Conservation (phyloP, 2,113 vertebrate species). For the Xiphophorus maculatus region DNA sequence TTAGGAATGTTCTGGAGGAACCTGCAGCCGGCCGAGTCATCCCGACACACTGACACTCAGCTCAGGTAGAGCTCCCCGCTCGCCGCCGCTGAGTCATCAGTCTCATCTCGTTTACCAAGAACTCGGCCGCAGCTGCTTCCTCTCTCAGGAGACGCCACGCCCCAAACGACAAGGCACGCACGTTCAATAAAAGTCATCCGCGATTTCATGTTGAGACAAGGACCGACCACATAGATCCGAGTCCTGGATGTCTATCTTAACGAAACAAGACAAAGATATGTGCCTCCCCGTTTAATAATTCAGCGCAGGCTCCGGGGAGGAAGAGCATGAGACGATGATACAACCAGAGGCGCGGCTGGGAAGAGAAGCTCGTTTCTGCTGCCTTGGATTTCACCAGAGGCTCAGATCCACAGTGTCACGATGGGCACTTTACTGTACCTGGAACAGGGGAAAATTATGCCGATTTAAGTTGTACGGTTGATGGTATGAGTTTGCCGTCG, state of each 20-base stretch:
- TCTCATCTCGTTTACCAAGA: background rate
- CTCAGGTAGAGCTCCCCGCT: slow-evolving; percentile 21
- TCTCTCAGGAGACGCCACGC: background rate
- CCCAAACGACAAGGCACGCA: background rate
- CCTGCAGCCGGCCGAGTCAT: slow-evolving; percentile 16
- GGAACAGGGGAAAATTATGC: background rate
- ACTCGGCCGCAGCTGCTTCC: slow-evolving; percentile 21
- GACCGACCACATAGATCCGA: slow-evolving; percentile 29
- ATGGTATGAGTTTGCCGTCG: slow-evolving; percentile 1
- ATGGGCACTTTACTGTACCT: background rate
- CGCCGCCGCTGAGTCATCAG: background rate
- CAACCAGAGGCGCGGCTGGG: slow-evolving; percentile 48
- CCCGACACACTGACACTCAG: slow-evolving; percentile 2
- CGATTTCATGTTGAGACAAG: slow-evolving; percentile 37
- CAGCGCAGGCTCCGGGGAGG: slow-evolving; percentile 37
- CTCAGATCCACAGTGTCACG: slow-evolving; percentile 13
- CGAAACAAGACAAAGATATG: slow-evolving; percentile 48
- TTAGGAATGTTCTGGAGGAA: slow-evolving; percentile 38
- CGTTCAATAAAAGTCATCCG: slow-evolving; percentile 8
- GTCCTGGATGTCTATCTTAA: slow-evolving; percentile 44
- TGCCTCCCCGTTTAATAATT: slow-evolving; percentile 58
- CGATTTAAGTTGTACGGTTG: background rate
- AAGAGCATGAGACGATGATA: slow-evolving; percentile 37
- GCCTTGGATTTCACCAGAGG: slow-evolving; percentile 30
- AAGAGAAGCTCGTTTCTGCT: slow-evolving; percentile 29